phyloP scores from a whole-genome alignment of 37 sponge, comb jelly and placozoan genomes.

The Aphrocallistes beatrix region DNA sequence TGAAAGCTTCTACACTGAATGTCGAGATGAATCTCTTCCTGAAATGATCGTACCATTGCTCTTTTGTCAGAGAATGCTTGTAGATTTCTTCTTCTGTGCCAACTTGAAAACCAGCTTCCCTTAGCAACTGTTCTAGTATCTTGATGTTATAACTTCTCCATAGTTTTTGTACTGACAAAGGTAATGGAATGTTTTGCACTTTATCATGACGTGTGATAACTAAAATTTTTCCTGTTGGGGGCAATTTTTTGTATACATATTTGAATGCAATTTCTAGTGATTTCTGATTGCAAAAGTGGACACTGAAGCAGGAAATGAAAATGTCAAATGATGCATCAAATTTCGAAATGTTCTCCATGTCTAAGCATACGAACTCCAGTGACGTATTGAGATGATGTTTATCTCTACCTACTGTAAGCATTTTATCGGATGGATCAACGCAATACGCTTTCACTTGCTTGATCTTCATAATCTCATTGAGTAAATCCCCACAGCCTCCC shows the following conservation, averaged over 20 bases:
- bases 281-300: neutral
- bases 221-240: neutral
- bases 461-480: neutral
- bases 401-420: neutral
- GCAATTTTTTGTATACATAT: neutral
- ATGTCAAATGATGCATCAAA: neutral
- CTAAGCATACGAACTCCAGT: neutral
- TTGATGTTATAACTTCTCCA: neutral
- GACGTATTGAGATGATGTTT: neutral
- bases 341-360: neutral
- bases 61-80: neutral
- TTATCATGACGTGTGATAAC: neutral
- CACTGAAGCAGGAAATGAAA: neutral
- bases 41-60: neutral
- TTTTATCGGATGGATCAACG: neutral
- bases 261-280: neutral
- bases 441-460: neutral
- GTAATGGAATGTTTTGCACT: neutral
- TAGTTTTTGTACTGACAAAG: neutral
- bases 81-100: neutral
- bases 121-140: neutral
- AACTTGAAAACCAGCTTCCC: neutral
- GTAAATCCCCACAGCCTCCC: neutral
- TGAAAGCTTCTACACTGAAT: neutral
- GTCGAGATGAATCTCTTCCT: neutral